Conservation (phyloP, 2,113 vertebrate species). For the Aptenodytes patagonicus region DNA sequence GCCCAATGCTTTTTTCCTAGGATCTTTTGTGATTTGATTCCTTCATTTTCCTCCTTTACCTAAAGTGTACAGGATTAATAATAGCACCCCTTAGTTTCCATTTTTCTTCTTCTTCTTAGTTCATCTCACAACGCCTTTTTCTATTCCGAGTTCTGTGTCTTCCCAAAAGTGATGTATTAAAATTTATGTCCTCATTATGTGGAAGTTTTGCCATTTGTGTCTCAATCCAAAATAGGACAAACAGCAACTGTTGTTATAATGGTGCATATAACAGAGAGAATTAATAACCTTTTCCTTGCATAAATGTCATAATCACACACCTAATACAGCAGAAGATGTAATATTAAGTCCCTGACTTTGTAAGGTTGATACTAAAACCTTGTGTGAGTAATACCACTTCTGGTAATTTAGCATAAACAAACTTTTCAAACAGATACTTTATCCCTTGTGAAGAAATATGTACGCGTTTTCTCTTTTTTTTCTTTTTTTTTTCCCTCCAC, state of each 20-base stretch:
- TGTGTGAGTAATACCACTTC: background rate
- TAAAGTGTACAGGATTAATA: background rate
- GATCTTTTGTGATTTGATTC: background rate
- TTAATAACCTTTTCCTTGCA: background rate
- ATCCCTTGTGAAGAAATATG: background rate
- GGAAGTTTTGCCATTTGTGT: background rate
- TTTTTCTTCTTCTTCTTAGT: background rate
- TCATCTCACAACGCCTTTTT: background rate
- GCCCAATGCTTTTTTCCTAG: background rate
- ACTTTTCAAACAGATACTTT: background rate
- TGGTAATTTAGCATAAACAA: background rate
- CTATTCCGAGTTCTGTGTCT: background rate
- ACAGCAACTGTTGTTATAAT: background rate
- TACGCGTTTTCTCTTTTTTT: background rate
- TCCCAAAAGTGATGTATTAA: background rate
- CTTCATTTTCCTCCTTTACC: background rate
- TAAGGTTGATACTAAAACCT: background rate
- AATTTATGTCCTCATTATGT: background rate
- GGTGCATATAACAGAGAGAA: background rate
- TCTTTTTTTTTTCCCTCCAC: fast-evolving
- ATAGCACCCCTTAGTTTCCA: background rate
- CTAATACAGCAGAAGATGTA: background rate
- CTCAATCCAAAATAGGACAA: slow-evolving; percentile 3
- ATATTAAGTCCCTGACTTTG: background rate
- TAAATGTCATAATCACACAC: background rate